Evolutionary conservation across 2,797 vertebrate genomes (phyloP).

Genomic region (Sandelia bainsii): DNA sequence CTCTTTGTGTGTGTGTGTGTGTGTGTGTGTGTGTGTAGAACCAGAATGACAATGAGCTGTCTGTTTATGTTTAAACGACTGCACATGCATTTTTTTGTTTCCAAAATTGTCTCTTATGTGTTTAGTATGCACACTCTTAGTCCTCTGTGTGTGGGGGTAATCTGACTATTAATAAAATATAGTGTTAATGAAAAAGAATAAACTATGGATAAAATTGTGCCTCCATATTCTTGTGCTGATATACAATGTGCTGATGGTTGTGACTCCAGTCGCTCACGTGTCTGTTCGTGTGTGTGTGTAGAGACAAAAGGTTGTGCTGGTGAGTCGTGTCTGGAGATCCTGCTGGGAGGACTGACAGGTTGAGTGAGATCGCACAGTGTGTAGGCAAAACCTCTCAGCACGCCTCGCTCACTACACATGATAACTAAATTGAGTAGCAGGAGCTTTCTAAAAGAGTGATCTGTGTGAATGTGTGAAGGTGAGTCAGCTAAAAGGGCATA

Average conservation of each 20-base stretch:
- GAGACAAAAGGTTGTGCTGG: not conserved
- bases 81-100: not conserved
- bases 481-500: not conserved
- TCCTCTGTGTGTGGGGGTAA: not conserved
- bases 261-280: not conserved
- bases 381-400: slow-evolving; percentile 55
- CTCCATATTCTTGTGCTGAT: slow-evolving; percentile 32
- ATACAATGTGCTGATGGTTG: slow-evolving; percentile 7
- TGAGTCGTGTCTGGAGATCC: slow-evolving; percentile 54
- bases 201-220: slow-evolving; percentile 4
- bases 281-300: not conserved
- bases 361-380: slow-evolving; percentile 37
- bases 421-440: slow-evolving; percentile 29
- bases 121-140: not conserved
- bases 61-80: not conserved
- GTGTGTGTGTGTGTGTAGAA: slow-evolving; percentile 20
- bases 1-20: no score
- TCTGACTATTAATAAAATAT: slow-evolving; percentile 6
- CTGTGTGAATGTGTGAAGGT: no score
- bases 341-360: slow-evolving; percentile 43
- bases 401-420: slow-evolving; percentile 17
- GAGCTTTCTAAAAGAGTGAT: not conserved
- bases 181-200: slow-evolving; percentile 19
- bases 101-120: no score
- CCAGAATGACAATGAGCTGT: not conserved